Evolutionary conservation across 2,113 vertebrate genomes (phyloP), one percentile per base, ranked within the genome.

Genomic region (Vulpes lagopus): DNA sequence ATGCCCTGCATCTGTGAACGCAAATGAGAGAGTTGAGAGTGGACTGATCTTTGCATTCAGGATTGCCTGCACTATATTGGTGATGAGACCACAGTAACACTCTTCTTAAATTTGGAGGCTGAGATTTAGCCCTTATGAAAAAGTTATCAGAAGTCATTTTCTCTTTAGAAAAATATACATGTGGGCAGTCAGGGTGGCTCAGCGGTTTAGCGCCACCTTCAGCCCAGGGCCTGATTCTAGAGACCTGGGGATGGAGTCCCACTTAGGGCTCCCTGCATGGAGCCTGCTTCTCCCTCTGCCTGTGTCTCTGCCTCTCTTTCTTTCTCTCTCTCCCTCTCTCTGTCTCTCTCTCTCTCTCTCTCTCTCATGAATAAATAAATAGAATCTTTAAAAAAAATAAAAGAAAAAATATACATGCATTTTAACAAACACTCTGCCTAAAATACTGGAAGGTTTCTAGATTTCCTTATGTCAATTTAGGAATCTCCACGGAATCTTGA

Each of bases 391-490:
- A 43, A 43, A 43, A 43, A 43, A 43, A 43, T 43, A 43, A 43
- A 43, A 43, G 43, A 43, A 43, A 43, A 43, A 43, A 43, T 43
- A 43, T 87, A 23, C 11, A 53, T 23, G 11, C 8, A 79, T 90
- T 93, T 97, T 89, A 82, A 82, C 8, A 80, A 67, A 91, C 8
- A 74, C 1, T 84, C 73, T 90, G 94, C 14, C 60, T 84, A 80
- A 43, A 76, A 27, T 80, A n/a, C 51, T 71, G 2, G 4, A 62
- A 49, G 22, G 3, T 84, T 65, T 76, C 43, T 59, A 84, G 35
- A 65, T 53, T 64, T 60, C 49, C 8, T 8, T 55, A 25, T 38
- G 27, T 49, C 20, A 88, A 30, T 2, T 80, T 73, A 32, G 94
- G 38, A 88, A 64, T 92, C 25, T 84, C 25, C 6, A 14, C 17